These are phyloP conservation scores for Orussus abietinus DNA, from an alignment of 1,140 invertebrate species.

Conservation along the genomic window DNA sequence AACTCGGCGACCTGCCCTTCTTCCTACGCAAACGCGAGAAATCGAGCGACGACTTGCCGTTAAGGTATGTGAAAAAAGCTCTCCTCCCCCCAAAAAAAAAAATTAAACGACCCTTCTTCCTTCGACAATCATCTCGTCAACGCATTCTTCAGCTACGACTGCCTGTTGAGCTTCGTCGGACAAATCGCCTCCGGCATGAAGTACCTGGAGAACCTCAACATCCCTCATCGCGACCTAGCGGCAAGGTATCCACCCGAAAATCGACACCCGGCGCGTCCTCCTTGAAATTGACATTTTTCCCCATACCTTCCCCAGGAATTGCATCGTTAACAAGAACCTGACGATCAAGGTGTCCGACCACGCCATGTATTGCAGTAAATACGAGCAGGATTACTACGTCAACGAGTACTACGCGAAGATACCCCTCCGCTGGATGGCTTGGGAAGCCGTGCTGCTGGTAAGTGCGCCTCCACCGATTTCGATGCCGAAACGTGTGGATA, in stretches of 20 bases:
- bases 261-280: slow-evolving; percentile 4
- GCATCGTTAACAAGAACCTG: slow-evolving; percentile 76
- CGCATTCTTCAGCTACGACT: slow-evolving; percentile 73
- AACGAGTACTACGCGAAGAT: slow-evolving; percentile 77
- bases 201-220: slow-evolving; percentile 72
- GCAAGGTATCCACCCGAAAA: slow-evolving; percentile 66
- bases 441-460: slow-evolving; percentile 77
- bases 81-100: too few relatives aligned
- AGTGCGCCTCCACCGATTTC: too few relatives aligned
- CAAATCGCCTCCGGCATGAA: slow-evolving; percentile 87
- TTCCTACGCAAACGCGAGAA: slow-evolving; percentile 60
- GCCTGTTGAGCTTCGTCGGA: slow-evolving; percentile 75
- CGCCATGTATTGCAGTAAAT: slow-evolving; percentile 81
- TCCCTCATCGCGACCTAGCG: slow-evolving; percentile 74
- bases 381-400: slow-evolving; percentile 78
- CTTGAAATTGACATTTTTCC: slow-evolving; percentile 13
- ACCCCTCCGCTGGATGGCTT: slow-evolving; percentile 86
- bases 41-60: slow-evolving; percentile 35
- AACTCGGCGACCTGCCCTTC: slow-evolving; percentile 77
- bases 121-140: too few relatives aligned
- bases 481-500: too few relatives aligned
- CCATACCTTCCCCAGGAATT: slow-evolving; percentile 70
- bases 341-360: slow-evolving; percentile 85
- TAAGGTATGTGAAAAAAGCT: too few relatives aligned
- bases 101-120: too few relatives aligned